Conservation (phyloP, 2,797 vertebrate genomes). For the Arnoldichthys spilopterus region DNA sequence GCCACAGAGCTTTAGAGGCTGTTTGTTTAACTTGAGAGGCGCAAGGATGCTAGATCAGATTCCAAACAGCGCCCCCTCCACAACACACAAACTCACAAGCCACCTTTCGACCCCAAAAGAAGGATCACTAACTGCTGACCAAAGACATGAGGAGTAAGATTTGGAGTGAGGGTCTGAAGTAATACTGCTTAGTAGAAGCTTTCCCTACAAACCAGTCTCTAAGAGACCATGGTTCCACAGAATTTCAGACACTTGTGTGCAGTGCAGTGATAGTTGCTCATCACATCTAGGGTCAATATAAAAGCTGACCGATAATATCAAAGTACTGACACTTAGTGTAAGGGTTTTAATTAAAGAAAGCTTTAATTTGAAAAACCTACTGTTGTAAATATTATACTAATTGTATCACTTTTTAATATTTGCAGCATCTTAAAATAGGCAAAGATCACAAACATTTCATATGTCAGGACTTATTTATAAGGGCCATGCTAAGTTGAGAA, state of each 20-base stretch:
- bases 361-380: too few species aligned
- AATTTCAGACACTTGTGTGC: background rate
- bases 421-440: too few species aligned
- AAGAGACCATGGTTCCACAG: background rate
- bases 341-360: too few species aligned
- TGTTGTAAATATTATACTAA: too few species aligned
- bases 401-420: too few species aligned
- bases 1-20: slow-evolving; percentile 47
- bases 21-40: slow-evolving; percentile 60
- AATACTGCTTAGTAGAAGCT: background rate
- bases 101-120: slow-evolving; percentile 1
- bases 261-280: background rate
- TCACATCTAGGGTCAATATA: background rate
- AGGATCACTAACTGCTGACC: background rate
- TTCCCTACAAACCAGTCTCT: background rate
- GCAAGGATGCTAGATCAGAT: slow-evolving; percentile 52
- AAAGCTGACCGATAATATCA: background rate
- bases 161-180: background rate
- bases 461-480: too few species aligned
- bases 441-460: too few species aligned
- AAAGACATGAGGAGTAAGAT: background rate
- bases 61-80: slow-evolving; percentile 39
- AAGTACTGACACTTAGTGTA: background rate
- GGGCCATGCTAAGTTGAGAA: background rate
- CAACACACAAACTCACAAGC: slow-evolving; percentile 12